These are phyloP conservation scores for Caenorhabditis panamensis DNA, from an alignment of 2,888 invertebrate species.

Conservation along the genomic window DNA sequence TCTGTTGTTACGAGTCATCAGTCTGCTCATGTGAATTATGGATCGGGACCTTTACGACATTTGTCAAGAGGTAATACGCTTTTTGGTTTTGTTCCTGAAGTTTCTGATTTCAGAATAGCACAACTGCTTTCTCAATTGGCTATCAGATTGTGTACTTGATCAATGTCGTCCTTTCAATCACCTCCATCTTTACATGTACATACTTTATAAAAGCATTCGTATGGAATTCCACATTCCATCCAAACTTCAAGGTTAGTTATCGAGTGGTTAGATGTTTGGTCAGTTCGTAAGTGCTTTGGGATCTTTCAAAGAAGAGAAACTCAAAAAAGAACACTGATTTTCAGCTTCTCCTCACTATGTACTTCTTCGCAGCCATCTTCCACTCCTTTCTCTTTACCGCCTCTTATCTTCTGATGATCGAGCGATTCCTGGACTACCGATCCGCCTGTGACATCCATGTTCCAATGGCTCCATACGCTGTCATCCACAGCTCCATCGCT, in stretches of 20 bases:
- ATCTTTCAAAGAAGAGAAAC: no score
- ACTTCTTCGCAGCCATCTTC: conserved; percentile 49
- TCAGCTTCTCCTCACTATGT: conserved; percentile 49
- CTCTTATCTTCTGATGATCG: conserved; percentile 42
- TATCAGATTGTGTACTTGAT: conserved; percentile 38
- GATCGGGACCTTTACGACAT: conserved; percentile 16
- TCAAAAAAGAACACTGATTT: no score
- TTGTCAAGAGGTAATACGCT: conserved; percentile 15
- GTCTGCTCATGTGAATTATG: conserved; percentile 27
- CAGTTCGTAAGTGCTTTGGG: no score
- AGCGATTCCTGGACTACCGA: conserved; percentile 34
- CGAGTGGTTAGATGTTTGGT: no score
- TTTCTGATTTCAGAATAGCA: conserved; percentile 11
- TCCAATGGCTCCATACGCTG: conserved; percentile 30
- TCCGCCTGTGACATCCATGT: conserved; percentile 47
- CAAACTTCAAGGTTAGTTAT: conserved; percentile 46
- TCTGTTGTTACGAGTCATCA: conserved; percentile 27
- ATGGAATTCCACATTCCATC: conserved; percentile 54
- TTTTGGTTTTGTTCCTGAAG: not conserved
- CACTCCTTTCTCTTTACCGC: conserved; percentile 45
- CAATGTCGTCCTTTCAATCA: conserved; percentile 49
- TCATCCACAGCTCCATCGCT: conserved; percentile 49
- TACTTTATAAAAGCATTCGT: conserved; percentile 49
- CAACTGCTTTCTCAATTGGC: conserved; percentile 34
- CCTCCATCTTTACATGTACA: conserved; percentile 47